Base-by-base conservation (phyloP, 2,113 vertebrate species). In the Spea bombifrons region DNA sequence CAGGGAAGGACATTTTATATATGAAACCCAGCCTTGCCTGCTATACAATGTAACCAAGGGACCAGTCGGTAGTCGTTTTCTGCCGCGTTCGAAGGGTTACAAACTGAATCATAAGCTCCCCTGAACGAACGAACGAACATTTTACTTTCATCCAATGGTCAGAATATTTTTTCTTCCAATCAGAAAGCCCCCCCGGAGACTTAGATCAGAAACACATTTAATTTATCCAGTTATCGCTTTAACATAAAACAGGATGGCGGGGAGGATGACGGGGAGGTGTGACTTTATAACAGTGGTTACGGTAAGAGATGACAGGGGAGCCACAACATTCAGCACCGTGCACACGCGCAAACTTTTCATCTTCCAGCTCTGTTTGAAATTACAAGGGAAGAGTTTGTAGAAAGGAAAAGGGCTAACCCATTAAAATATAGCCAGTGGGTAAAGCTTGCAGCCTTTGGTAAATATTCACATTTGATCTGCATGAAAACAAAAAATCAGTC, bases 341-440 rank as follows among this genome's bases (percentile, higher is more conserved):
- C 61, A 44, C 76, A 71, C 69, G 71, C 61, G 66, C 77, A 79
- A 79, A 79, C 77, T 79, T 79, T 79, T 78, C 70, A 66, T 73
- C 61, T 73, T 64, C 70, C 17, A 49, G 49, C 53, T 71, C 15
- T 79, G 49, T 72, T 72, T 71, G 16, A 78, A 78, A 71, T 73
- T 73, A 79, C 77, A 63, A 65, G 61, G 52, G 63, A 79, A 66
- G 45, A 46, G 44, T 65, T 78, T 78, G 68, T 71, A 44, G 45
- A 52, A 71, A 52, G 59, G 55, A 65, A 70, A 71, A n/a, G 46
- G 46, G 57, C 53, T 63, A 63, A 45, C 66, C 75, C 75, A 77
- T 70, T 77, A 77, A 77, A 77, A 78, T 65, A 47, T 78, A 53
- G 57, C 68, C 76, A 63, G 16, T n/a, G 69, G 76, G 68, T 16